Evolutionary conservation across 1,140 invertebrate genomes (phyloP).

Genomic region (Eufriesea mexicana): DNA sequence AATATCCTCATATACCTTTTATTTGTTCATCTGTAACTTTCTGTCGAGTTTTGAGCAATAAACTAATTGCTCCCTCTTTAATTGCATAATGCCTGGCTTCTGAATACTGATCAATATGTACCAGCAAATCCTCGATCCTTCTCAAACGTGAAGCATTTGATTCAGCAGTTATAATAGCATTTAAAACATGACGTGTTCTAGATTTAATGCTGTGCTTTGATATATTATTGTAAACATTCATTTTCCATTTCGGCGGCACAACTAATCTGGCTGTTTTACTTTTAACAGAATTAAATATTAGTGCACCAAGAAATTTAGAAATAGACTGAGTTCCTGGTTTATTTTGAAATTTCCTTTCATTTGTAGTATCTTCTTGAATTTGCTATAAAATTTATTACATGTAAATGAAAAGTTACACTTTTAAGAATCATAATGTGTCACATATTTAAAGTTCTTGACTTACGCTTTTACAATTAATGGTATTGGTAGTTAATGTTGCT

Average conservation of each 20-base stretch:
- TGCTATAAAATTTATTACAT: not conserved
- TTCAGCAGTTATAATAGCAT: conserved; percentile 84
- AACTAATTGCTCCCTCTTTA: conserved; percentile 86
- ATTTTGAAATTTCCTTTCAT: conserved; percentile 21
- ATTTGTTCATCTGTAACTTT: conserved; percentile 78
- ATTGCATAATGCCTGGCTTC: conserved; percentile 87
- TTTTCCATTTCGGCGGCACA: conserved; percentile 79
- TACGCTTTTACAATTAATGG: conserved; percentile 10
- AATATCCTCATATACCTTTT: conserved; percentile 63
- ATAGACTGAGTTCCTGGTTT: conserved; percentile 70
- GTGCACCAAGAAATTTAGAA: conserved; percentile 72
- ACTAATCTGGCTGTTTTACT: conserved; percentile 63
- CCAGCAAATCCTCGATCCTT: conserved; percentile 86
- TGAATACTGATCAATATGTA: conserved; percentile 88
- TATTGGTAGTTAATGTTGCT: not conserved
- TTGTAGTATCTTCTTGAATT: not conserved
- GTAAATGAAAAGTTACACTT: not conserved
- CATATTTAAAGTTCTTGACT: not conserved
- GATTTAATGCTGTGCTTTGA: conserved; percentile 85
- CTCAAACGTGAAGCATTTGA: conserved; percentile 84
- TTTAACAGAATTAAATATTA: conserved; percentile 72
- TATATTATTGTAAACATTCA: conserved; percentile 72
- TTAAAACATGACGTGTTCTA: conserved; percentile 87
- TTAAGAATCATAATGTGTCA: not conserved
- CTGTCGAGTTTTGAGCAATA: conserved; percentile 83